These are phyloP conservation scores for Apoda limacodes DNA, from an alignment of 2,888 invertebrate species.

Conservation along the genomic window DNA sequence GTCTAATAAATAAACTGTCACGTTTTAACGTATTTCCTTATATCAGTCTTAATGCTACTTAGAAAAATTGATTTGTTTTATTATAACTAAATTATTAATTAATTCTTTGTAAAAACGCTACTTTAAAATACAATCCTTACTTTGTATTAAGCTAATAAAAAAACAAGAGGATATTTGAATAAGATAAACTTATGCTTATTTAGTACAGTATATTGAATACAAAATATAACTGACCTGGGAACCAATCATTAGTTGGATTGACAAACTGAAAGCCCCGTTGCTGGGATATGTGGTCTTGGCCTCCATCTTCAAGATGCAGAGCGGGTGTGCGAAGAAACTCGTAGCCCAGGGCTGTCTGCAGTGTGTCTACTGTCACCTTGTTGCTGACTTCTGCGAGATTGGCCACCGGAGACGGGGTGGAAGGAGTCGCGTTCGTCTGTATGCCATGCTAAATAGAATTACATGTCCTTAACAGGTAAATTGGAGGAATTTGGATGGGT, in stretches of 20 bases:
- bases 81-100: too few species aligned
- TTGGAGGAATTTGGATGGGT: constrained; percentile 30
- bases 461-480: constrained; percentile 45
- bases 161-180: neutral
- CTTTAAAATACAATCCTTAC: neutral
- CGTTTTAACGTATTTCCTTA: too few species aligned
- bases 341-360: constrained; percentile 85
- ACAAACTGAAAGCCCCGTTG: constrained; percentile 88
- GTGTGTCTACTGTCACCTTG: constrained; percentile 75
- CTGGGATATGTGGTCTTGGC: constrained; percentile 75
- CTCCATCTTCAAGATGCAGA: constrained; percentile 76
- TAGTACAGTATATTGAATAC: too few species aligned
- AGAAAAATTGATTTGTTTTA: too few species aligned
- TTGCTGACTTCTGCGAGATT: constrained; percentile 84
- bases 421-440: constrained; percentile 86
- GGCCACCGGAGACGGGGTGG: constrained; percentile 83
- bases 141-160: neutral
- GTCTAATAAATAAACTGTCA: too few species aligned
- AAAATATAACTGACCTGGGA: constrained; percentile 74
- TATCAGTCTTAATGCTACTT: too few species aligned
- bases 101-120: too few species aligned
- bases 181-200: neutral
- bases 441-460: constrained; percentile 79
- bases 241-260: constrained; percentile 90
- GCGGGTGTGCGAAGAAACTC: constrained; percentile 84